phyloP scores from a whole-genome alignment of 2,113 vertebrate genomes.

The Odontophorus gujanensis region DNA sequence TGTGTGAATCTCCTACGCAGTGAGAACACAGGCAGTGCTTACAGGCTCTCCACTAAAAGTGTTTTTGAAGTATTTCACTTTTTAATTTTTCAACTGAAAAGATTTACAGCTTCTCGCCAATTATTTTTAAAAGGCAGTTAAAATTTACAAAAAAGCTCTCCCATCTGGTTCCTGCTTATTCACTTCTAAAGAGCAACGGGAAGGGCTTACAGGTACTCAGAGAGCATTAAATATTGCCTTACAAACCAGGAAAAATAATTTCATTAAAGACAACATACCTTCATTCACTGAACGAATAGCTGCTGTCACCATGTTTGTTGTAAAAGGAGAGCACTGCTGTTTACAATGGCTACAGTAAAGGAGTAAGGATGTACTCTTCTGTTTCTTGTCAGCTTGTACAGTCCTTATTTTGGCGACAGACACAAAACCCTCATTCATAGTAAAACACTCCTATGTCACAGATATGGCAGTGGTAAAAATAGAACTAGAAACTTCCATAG shows the following conservation, averaged over 20 bases:
- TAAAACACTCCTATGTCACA: neutral
- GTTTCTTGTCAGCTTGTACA: neutral
- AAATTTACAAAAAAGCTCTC: neutral
- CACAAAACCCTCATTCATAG: neutral
- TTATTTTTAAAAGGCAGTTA: slow-evolving; percentile 56
- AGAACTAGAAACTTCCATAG: neutral
- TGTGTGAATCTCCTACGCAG: slow-evolving; percentile 56
- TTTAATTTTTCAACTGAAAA: slow-evolving; percentile 63
- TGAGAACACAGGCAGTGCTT: slow-evolving; percentile 52
- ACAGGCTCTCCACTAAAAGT: slow-evolving; percentile 50
- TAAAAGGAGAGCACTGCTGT: neutral
- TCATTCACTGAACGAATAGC: neutral
- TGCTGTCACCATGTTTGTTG: neutral
- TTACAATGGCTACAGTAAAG: neutral
- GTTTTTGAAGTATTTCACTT: slow-evolving; percentile 62
- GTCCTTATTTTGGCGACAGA: neutral
- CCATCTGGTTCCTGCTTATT: slow-evolving; percentile 41
- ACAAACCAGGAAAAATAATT: slow-evolving; percentile 1
- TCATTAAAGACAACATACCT: neutral
- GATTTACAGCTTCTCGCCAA: slow-evolving; percentile 59
- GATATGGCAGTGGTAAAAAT: neutral
- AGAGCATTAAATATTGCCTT: slow-evolving; percentile 12
- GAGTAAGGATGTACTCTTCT: neutral
- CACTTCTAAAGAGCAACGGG: neutral
- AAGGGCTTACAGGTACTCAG: slow-evolving; percentile 38